These are phyloP conservation scores for Grantiella picta DNA, from an alignment of 2,113 vertebrate genomes.

Conservation along the genomic window DNA sequence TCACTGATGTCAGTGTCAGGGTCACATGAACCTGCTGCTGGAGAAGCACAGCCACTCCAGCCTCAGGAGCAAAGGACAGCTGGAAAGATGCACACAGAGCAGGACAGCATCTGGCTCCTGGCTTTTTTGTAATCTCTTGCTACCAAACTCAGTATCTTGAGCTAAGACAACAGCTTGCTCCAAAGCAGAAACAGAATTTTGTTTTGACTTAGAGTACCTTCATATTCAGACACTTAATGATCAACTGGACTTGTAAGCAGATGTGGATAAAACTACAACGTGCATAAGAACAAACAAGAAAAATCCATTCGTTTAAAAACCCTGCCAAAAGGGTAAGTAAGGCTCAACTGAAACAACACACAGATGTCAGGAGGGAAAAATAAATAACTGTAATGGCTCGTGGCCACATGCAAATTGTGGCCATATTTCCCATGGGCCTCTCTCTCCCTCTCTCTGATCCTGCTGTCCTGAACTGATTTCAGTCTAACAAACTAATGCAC, in stretches of 20 bases:
- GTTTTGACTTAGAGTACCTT: conserved; percentile 17
- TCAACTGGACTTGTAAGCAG: background rate
- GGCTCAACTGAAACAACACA: conserved; percentile 21
- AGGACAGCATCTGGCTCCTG: background rate
- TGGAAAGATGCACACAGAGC: background rate
- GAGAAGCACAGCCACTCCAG: background rate
- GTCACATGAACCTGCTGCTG: background rate
- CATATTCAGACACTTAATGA: background rate
- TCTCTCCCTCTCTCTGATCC: background rate
- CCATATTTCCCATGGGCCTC: background rate
- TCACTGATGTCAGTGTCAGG: background rate
- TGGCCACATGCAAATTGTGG: conserved; percentile 1
- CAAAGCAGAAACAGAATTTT: background rate
- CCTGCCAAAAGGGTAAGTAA: conserved; percentile 37
- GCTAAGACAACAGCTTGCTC: background rate
- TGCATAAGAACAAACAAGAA: background rate
- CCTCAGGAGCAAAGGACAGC: background rate
- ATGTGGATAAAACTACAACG: background rate
- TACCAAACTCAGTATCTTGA: background rate
- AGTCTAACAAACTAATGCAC: background rate
- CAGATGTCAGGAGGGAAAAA: conserved; percentile 48
- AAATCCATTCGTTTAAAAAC: background rate
- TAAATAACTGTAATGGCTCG: conserved; percentile 28
- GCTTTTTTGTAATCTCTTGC: background rate
- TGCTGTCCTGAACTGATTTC: background rate